Conservation (phyloP, 2,888 invertebrate species). For the Xestia sexstrigata region DNA sequence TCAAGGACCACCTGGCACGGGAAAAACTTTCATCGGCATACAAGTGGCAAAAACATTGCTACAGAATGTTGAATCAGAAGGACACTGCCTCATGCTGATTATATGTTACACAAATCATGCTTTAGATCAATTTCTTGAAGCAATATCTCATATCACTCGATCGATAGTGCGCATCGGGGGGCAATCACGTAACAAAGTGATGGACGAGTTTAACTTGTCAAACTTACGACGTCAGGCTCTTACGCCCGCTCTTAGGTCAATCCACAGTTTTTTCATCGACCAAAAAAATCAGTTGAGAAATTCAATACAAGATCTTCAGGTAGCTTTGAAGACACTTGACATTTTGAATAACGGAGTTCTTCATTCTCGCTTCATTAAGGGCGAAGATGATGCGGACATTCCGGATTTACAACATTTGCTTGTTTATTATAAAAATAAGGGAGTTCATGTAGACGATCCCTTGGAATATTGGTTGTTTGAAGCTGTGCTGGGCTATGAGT, state of each 20-base stretch:
- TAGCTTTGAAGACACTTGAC: slow-evolving; percentile 71
- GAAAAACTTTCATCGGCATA: slow-evolving; percentile 95
- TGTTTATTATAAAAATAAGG: slow-evolving; percentile 61
- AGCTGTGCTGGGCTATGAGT: slow-evolving; percentile 30
- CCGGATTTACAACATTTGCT: slow-evolving; percentile 64
- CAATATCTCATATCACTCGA: slow-evolving; percentile 90
- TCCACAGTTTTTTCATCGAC: slow-evolving; percentile 67
- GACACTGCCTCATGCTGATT: slow-evolving; percentile 91
- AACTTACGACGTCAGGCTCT: slow-evolving; percentile 73
- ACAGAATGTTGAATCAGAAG: slow-evolving; percentile 82
- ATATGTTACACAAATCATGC: slow-evolving; percentile 97
- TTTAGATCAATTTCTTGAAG: slow-evolving; percentile 95
- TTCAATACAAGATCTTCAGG: slow-evolving; percentile 68
- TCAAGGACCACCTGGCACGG: slow-evolving; percentile 97
- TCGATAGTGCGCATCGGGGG: slow-evolving; percentile 93
- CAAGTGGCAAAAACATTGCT: slow-evolving; percentile 93
- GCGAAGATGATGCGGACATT: slow-evolving; percentile 42
- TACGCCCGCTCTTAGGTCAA: slow-evolving; percentile 15
- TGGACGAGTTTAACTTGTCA: slow-evolving; percentile 84
- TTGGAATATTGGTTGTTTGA: slow-evolving; percentile 80
- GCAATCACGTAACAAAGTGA: slow-evolving; percentile 90
- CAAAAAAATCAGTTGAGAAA: slow-evolving; percentile 70
- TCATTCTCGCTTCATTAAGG: slow-evolving; percentile 58
- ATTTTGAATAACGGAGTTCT: slow-evolving; percentile 75
- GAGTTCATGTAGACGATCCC: slow-evolving; percentile 62